Base-by-base conservation (phyloP, 2,888 invertebrate genomes). In the Nipponacmea schrenckii region DNA sequence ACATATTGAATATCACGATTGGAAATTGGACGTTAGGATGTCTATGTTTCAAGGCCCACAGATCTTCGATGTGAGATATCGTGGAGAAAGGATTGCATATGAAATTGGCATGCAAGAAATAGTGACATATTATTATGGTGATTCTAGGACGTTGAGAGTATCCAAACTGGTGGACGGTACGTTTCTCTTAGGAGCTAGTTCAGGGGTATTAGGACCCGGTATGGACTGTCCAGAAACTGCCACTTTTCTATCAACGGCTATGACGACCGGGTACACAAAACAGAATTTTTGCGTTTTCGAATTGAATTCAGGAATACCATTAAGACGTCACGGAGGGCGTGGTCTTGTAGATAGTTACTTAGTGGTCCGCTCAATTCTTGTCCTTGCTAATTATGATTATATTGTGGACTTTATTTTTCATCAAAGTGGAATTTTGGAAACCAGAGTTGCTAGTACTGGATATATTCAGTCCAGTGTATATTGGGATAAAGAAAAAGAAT, bases 221-320 rank as follows among this genome's bases (percentile, higher is more conserved):
- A 76, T 80, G 1, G 86, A 86, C 68, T 86, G 86, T 69, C 86
- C 86, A 0, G 74, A 70, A 20, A 79, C 83, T 67, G 81, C 85
- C 8, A 79, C 81, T 0, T 84, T 77, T 67, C 68, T 77, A n/a
- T n/a, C n/a, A n/a, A n/a, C n/a, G n/a, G n/a, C n/a, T n/a, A n/a
- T n/a, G n/a, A n/a, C n/a, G n/a, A n/a, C n/a, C n/a, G n/a, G n/a
- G n/a, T n/a, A n/a, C n/a, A n/a, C n/a, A n/a, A n/a, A n/a, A n/a
- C n/a, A n/a, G n/a, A n/a, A n/a, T n/a, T 80, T 81, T 39, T 87
- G 87, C 70, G 68, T 87, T 7, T 87, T 86, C 56, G 87, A 87
- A 70, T 79, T 79, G 62, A 81, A 83, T 70, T 81, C 80, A 7
- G 84, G 80, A 4, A 73, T 77, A 10, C 85, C 86, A 0, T 75